phyloP scores from a whole-genome alignment of 1,140 invertebrate genomes.

The Lordiphosa collinella region DNA sequence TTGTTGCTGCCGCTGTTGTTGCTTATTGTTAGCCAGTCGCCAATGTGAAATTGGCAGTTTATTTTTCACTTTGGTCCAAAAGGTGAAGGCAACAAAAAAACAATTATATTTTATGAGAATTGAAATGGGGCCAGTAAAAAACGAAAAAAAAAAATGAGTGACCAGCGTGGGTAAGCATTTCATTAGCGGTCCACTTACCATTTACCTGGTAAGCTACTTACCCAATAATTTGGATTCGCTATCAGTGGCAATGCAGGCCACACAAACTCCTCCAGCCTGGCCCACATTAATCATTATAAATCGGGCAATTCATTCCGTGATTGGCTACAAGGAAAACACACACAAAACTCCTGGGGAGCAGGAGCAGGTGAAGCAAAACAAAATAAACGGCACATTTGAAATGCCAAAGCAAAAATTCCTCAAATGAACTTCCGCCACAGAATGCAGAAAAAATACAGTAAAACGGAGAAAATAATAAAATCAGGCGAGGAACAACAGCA shows the following conservation, averaged over 20 bases:
- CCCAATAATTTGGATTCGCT: constrained; percentile 10
- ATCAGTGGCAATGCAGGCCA: constrained; percentile 37
- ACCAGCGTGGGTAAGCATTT: constrained; percentile 16
- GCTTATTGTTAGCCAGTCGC: constrained; percentile 68
- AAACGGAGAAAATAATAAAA: constrained; percentile 36
- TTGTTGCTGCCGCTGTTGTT: constrained; percentile 29
- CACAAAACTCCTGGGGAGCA: constrained; percentile 4
- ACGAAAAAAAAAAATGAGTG: neutral
- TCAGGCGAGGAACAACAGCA: constrained; percentile 12
- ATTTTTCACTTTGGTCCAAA: constrained; percentile 56
- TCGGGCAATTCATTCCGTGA: constrained; percentile 65
- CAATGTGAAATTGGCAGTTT: constrained; percentile 72
- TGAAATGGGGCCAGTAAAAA: constrained; percentile 40
- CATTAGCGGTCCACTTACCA: constrained; percentile 25
- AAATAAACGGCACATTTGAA: constrained; percentile 50
- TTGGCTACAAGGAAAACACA: constrained; percentile 33
- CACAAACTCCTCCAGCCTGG: constrained; percentile 33
- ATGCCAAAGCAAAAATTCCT: constrained; percentile 58
- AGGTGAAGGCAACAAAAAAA: constrained; percentile 41
- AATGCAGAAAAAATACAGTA: constrained; percentile 36
- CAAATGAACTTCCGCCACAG: constrained; percentile 59
- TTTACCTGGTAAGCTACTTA: constrained; percentile 40
- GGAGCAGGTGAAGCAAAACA: constrained; percentile 31
- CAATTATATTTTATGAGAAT: constrained; percentile 73
- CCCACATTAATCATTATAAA: constrained; percentile 71